A percentile compares a stretch with the other conserved stretches of the same genome.
phyloP scores from a whole-genome alignment of 1,140 invertebrate genomes.

The Harpegnathos saltator region DNA sequence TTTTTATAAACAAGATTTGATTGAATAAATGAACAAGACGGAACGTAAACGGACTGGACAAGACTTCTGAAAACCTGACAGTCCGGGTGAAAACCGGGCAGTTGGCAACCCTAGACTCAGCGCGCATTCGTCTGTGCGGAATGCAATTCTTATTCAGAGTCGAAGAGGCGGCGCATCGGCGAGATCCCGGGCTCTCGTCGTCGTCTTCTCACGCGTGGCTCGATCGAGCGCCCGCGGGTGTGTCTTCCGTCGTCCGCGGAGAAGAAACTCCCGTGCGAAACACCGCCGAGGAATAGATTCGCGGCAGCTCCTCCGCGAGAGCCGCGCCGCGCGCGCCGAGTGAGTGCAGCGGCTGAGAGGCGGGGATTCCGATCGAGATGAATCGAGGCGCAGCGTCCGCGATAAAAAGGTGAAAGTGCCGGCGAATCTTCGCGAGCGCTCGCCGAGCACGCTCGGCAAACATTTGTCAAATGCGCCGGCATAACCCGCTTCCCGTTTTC shows the following conservation, averaged over 20 bases:
- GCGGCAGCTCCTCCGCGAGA: conserved; percentile 8
- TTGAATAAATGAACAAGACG: no score
- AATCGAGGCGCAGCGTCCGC: conserved; percentile 10
- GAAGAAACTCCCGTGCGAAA: neutral
- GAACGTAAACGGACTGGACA: no score
- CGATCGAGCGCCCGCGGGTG: neutral
- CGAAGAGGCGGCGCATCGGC: no score
- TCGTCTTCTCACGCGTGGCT: neutral
- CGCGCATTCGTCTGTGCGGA: no score
- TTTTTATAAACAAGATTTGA: no score
- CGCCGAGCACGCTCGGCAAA: conserved; percentile 71
- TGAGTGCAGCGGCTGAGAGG: neutral
- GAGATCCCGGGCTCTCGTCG: neutral
- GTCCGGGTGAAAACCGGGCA: no score
- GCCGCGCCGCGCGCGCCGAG: conserved; percentile 7
- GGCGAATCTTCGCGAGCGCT: conserved; percentile 51
- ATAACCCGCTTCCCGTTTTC: conserved; percentile 45
- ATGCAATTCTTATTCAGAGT: no score
- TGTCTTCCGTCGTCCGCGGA: neutral
- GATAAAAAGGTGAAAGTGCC: conserved; percentile 66
- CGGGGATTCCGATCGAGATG: conserved; percentile 11
- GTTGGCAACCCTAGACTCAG: no score
- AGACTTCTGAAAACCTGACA: no score
- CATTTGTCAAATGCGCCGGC: conserved; percentile 62
- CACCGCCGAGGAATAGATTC: neutral